Percentiles rank a stretch among this genome's conserved stretches.
Evolutionary conservation across 2,888 invertebrate species (phyloP).

Genomic region (Galeruca laticollis): DNA sequence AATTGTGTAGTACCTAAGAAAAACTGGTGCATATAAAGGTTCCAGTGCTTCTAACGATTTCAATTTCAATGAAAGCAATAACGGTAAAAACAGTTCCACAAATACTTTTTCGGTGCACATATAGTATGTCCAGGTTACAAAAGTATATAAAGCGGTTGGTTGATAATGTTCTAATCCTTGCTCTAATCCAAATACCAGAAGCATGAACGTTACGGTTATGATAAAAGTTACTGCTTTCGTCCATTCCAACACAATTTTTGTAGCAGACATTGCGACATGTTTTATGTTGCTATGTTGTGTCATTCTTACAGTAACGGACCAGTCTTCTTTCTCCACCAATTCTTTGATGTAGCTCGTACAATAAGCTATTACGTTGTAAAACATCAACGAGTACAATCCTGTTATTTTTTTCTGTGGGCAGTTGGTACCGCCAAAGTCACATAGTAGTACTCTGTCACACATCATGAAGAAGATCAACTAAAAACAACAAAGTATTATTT

Average conservation of each 20-base stretch:
- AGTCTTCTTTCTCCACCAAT: conserved; percentile 79
- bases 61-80: conserved; percentile 72
- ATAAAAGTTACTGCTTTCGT: conserved; percentile 85
- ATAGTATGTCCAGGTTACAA: conserved; percentile 78
- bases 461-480: conserved; percentile 81
- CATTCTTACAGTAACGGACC: conserved; percentile 82
- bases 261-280: conserved; percentile 85
- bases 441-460: conserved; percentile 75
- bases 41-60: conserved; percentile 80
- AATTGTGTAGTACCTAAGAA: conserved; percentile 73
- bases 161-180: conserved; percentile 81
- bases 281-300: conserved; percentile 77
- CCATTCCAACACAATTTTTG: conserved; percentile 85
- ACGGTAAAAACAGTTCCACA: conserved; percentile 74
- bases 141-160: conserved; percentile 76
- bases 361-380: conserved; percentile 85
- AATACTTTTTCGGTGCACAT: conserved; percentile 80
- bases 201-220: conserved; percentile 81
- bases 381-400: conserved; percentile 82
- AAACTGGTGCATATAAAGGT: conserved; percentile 76
- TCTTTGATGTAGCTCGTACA: conserved; percentile 82
- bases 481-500: conserved; percentile 47
- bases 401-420: conserved; percentile 70
- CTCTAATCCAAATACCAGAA: conserved; percentile 80
- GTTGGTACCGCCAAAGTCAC: conserved; percentile 66